Base-by-base conservation (phyloP, 2,888 invertebrate genomes). In the Margaritifera margaritifera region DNA sequence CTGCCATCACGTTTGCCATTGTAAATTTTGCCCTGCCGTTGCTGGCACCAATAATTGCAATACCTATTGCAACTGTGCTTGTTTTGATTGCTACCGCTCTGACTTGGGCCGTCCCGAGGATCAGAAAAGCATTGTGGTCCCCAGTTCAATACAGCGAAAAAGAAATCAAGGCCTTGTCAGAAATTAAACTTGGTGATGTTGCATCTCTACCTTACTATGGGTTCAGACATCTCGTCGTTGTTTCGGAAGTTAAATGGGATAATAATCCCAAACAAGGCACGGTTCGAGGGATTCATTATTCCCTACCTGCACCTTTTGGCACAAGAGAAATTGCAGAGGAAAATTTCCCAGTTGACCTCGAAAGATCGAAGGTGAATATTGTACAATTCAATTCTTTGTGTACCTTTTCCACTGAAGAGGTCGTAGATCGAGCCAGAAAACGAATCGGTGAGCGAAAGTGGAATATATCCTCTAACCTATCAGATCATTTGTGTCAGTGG, bases 401-500 rank as follows among this genome's bases (percentile, higher is more conserved):
- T 19, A n/a, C 18, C 50, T 11, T 55, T 15, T 27, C 60, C 31
- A 1, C 22, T 1, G n/a, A 60, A 22, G 27, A 25, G 27, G 56
- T 50, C 15, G 66, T 66, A 1, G 4, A 15, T 4, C 55, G 27
- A 4, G 66, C 66, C 6, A 66, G 61, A 31, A 42, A 54, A 55
- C 52, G 66, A 22, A 42, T 66, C 24, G 55, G 55, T 18, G 66
- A 66, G 25, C 54, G 22, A n/a, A 66, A 66, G 53, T 66, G 66
- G 66, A 52, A 54, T 6, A 11, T 24, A 0, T 18, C n/a, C 18
- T 31, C 60, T 0, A 54, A 66, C 27, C 3, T 55, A 22, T 66
- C 66, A 6, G 61, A 55, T n/a, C 50, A 66, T 66, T 56, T 66
- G 1, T 66, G 66, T 24, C 61, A 27, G 55, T 66, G 66, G 66